Evolutionary conservation across 2,888 invertebrate species (phyloP).

Genomic region (Notocelia uddmanniana): DNA sequence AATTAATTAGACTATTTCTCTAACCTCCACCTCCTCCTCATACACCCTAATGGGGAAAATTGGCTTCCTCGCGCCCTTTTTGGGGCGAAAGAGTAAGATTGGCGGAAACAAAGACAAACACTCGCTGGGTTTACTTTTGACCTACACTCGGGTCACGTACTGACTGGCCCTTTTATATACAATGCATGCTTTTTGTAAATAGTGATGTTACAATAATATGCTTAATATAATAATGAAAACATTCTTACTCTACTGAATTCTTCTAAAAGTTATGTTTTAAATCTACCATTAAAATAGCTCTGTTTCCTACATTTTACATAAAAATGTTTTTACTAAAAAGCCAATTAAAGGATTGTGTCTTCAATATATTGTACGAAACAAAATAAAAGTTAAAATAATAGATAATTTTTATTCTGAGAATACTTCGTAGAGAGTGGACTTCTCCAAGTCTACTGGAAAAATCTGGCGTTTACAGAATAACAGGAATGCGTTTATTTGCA

Average conservation of each 20-base stretch:
- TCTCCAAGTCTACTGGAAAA: too few relatives aligned
- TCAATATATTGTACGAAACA: too few relatives aligned
- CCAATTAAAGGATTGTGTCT: too few relatives aligned
- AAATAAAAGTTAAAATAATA: too few relatives aligned
- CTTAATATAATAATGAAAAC: not conserved
- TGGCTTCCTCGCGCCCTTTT: not conserved
- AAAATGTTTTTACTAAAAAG: too few relatives aligned
- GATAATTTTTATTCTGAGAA: too few relatives aligned
- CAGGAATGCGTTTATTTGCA: too few relatives aligned
- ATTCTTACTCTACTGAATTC: not conserved
- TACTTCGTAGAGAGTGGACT: too few relatives aligned
- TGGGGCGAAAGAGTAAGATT: conserved; percentile 7
- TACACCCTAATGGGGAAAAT: not conserved
- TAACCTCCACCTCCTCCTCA: not conserved
- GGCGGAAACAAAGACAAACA: conserved; percentile 30
- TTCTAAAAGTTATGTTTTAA: not conserved
- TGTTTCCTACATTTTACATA: too few relatives aligned
- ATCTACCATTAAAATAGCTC: too few relatives aligned
- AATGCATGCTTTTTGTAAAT: conserved; percentile 13
- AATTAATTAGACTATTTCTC: not conserved
- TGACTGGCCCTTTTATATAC: conserved; percentile 13
- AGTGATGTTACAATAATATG: not conserved
- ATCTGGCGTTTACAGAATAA: too few relatives aligned
- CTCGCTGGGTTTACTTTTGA: conserved; percentile 30
- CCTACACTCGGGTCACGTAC: not conserved